Evolutionary conservation across 2,888 invertebrate species (phyloP).

Genomic region (Eucera pruinosa): DNA sequence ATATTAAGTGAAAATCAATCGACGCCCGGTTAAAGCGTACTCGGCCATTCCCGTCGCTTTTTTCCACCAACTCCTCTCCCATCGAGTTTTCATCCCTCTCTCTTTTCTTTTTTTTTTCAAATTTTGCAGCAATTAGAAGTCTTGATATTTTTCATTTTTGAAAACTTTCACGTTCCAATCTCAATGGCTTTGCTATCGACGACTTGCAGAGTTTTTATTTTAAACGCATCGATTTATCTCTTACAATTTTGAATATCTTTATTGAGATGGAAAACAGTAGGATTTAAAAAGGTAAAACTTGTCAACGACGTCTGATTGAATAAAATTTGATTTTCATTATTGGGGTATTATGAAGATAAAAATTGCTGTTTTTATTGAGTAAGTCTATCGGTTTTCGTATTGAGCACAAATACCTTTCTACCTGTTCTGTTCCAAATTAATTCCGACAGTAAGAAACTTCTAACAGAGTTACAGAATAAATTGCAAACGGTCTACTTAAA

Average conservation of each 20-base stretch:
- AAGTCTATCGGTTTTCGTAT: no score
- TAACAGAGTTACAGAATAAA: no score
- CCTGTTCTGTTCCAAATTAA: no score
- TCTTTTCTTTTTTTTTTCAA: slow-evolving; percentile 6
- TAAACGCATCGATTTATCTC: neutral
- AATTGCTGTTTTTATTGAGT: no score
- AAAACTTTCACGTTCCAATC: neutral
- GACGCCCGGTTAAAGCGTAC: slow-evolving; percentile 24
- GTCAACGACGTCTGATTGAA: neutral
- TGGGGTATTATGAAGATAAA: no score
- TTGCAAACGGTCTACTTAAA: no score
- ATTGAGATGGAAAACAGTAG: no score
- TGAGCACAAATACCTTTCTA: no score
- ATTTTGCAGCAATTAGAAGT: slow-evolving; percentile 22
- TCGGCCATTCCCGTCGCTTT: slow-evolving; percentile 16
- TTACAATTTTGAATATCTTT: neutral
- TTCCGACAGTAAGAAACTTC: no score
- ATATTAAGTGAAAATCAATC: slow-evolving; percentile 58
- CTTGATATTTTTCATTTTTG: slow-evolving; percentile 17
- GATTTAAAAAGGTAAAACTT: neutral
- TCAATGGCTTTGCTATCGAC: neutral
- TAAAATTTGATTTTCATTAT: neutral
- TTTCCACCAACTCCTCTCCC: neutral
- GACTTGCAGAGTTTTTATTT: neutral
- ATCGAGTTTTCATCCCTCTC: neutral